Evolutionary conservation across 30 jellyfish, hydroid and myxozoan genomes (phyloP), one percentile per base, ranked within the genome.

Genomic region (Aurelia aurita complex sp. Pacific): DNA sequence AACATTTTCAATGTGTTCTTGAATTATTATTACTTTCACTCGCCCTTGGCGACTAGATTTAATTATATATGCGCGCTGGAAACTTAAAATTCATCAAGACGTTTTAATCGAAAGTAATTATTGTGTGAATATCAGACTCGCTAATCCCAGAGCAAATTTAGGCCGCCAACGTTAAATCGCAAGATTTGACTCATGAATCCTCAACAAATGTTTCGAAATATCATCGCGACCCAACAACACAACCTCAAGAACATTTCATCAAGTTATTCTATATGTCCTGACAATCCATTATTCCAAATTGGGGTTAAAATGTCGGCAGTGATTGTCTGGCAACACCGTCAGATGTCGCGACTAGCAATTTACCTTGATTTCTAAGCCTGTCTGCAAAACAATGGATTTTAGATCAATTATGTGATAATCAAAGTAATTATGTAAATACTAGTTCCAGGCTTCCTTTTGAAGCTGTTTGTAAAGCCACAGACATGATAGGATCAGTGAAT

Each of bases 21-120:
- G 81, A 73, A 63, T 62, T 73, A 84, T 84, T 84, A 84, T 84
- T 73, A 68, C 87, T 36, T 84, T 84, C 76, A 46, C 87, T 84
- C 40, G 85, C 87, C 87, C 53, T 71, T 84, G 93, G 93, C 93
- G 93, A 71, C 93, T 84, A 69, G 93, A 84, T 84, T 84, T 84
- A 84, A 84, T 84, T 74, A 84, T 84, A 74, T 62, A 84, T 73
- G 79, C 74, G 83, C 82, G 82, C 70, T 66, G 70, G 50, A 77
- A 73, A 51, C 85, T 62, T 50, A 65, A 78, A 74, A 84, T 69
- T 68, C 83, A 81, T 81, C 90, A 68, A 69, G 90, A 81, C 83
- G 75, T 81, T 84, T 84, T 84, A 77, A 84, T 73, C 93, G 85
- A 64, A 66, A 73, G 87, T 74, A 84, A 84, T 84, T 84, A 84